phyloP scores from a whole-genome alignment of 2,797 vertebrate species.

The Onychomys leucogaster region DNA sequence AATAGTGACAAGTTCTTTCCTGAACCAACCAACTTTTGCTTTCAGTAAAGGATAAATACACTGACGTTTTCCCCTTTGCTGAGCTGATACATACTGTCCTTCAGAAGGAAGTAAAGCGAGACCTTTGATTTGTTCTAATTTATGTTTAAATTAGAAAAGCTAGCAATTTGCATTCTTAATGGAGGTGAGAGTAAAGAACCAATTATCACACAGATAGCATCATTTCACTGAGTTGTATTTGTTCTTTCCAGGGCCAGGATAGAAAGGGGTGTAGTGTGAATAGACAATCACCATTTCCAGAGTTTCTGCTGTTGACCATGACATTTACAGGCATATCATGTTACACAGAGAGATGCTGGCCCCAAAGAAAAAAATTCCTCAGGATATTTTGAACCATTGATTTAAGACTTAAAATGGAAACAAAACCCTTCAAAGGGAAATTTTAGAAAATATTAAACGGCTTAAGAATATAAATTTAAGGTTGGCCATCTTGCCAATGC shows the following conservation, averaged over 20 bases:
- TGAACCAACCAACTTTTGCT: constrained; percentile 45
- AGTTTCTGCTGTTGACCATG: background rate
- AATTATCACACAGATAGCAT: constrained; percentile 29
- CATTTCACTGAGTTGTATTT: constrained; percentile 66
- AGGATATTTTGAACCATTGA: background rate
- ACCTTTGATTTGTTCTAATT: constrained; percentile 71
- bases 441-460: constrained; percentile 16
- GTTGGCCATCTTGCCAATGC: background rate
- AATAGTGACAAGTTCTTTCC: constrained; percentile 24
- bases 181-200: constrained; percentile 71
- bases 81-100: background rate
- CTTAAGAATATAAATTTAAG: background rate
- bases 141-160: constrained; percentile 75
- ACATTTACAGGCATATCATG: constrained; percentile 1
- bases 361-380: constrained; percentile 26
- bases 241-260: constrained; percentile 63
- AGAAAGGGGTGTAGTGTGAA: background rate
- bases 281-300: constrained; percentile 32
- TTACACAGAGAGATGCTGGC: background rate
- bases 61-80: background rate
- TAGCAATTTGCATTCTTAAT: constrained; percentile 52
- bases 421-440: constrained; percentile 1
- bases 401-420: constrained; percentile 28
- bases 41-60: constrained; percentile 50
- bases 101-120: constrained; percentile 41